A percentile compares a stretch with the other conserved stretches of the same genome.
These are phyloP conservation scores for Caenorhabditis elegans DNA, from an alignment of 1,140 invertebrate species.

Conservation along the genomic window DNA sequence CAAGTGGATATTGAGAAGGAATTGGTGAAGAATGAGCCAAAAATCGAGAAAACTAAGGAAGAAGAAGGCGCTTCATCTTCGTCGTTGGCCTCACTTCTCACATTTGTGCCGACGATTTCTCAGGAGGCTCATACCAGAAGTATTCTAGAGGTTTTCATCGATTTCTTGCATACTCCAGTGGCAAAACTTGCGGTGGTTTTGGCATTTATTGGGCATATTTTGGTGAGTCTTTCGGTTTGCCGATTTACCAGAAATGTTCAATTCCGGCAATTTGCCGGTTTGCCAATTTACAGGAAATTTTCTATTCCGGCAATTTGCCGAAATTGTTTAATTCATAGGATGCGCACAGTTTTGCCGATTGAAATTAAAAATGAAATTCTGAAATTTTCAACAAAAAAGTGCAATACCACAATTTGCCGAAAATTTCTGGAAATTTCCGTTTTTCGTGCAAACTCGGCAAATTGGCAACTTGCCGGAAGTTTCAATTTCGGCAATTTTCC, in stretches of 20 bases:
- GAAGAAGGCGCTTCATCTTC: background rate
- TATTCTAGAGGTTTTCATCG: constrained; percentile 34
- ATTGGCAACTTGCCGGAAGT: no score
- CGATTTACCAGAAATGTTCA: no score
- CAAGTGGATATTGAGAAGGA: constrained; percentile 47
- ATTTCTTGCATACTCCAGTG: constrained; percentile 32
- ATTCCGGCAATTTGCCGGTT: no score
- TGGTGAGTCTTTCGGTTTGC: no score
- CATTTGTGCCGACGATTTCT: background rate
- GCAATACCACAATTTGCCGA: background rate
- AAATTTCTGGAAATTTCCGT: background rate
- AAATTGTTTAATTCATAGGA: no score
- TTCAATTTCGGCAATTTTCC: no score
- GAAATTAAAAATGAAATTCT: no score
- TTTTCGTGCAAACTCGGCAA: no score
- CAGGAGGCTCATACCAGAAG: constrained; percentile 2
- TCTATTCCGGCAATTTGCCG: no score
- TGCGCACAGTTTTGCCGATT: no score
- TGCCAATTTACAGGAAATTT: no score
- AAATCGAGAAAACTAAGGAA: constrained; percentile 29
- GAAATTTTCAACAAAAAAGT: no score
- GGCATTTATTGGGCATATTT: constrained; percentile 43
- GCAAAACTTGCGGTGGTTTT: constrained; percentile 33
- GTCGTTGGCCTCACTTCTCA: background rate
- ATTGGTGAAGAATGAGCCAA: background rate